Conservation (phyloP, 1,140 invertebrate genomes). For the Bombus confusus region DNA sequence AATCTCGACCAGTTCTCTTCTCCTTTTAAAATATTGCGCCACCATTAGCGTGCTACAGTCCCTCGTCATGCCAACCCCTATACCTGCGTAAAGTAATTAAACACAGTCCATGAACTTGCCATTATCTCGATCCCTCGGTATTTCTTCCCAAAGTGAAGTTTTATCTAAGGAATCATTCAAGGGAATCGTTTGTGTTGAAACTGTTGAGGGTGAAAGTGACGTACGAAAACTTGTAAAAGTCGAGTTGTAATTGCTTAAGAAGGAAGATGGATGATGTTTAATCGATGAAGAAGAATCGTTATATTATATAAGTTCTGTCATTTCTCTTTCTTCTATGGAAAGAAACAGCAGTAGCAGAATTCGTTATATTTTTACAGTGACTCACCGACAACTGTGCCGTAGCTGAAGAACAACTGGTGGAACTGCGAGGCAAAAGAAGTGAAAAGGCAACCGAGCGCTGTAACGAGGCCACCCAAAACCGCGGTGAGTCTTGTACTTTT, state of each 20-base stretch:
- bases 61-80: slow-evolving; percentile 92
- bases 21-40: slow-evolving; percentile 94
- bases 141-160: not conserved
- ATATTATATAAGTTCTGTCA: no score
- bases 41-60: slow-evolving; percentile 95
- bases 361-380: not conserved
- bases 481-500: slow-evolving; percentile 94
- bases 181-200: not conserved
- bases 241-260: not conserved
- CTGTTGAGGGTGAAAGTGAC: not conserved
- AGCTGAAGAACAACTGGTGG: slow-evolving; percentile 95
- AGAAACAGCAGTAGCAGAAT: not conserved
- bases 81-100: slow-evolving; percentile 83
- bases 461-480: slow-evolving; percentile 92
- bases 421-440: slow-evolving; percentile 94
- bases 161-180: not conserved
- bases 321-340: not conserved
- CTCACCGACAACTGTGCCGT: slow-evolving; percentile 86
- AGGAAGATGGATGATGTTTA: not conserved
- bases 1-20: slow-evolving; percentile 93
- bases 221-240: not conserved
- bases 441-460: slow-evolving; percentile 93
- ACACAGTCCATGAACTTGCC: not conserved
- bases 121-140: not conserved
- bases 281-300: not conserved